These are phyloP conservation scores for Athalia cordata DNA, from an alignment of 2,888 invertebrate species.

Conservation along the genomic window DNA sequence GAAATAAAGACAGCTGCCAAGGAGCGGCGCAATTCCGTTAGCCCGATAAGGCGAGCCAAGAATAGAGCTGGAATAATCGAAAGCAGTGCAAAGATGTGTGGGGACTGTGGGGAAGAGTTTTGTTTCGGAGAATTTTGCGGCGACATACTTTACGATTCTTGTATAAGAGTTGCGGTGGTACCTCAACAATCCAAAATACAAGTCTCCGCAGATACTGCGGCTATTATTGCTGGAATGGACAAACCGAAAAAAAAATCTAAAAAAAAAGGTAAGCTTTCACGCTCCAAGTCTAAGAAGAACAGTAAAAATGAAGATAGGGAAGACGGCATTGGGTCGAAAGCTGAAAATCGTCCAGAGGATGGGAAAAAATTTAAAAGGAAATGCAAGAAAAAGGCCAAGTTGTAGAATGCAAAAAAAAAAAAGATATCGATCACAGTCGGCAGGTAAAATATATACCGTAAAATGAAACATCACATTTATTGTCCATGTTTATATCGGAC, in stretches of 20 bases:
- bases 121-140: conserved; percentile 79
- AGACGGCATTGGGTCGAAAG: conserved; percentile 72
- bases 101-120: conserved; percentile 90
- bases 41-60: conserved; percentile 85
- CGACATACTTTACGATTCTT: conserved; percentile 77
- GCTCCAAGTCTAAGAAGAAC: conserved; percentile 66
- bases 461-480: no score
- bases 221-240: conserved; percentile 68
- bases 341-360: conserved; percentile 73
- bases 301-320: conserved; percentile 61
- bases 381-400: conserved; percentile 62
- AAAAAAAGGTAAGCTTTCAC: conserved; percentile 61
- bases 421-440: not conserved
- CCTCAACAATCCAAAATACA: conserved; percentile 63
- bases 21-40: conserved; percentile 81
- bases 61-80: conserved; percentile 89
- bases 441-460: no score
- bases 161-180: conserved; percentile 73
- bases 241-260: conserved; percentile 60
- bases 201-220: conserved; percentile 69
- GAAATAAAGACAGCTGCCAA: conserved; percentile 83
- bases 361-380: conserved; percentile 70
- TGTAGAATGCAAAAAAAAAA: conserved; percentile 50
- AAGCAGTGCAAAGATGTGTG: conserved; percentile 83
- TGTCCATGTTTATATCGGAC: not conserved